Base-by-base conservation (phyloP, 37 sponge, comb jelly and placozoan genomes). In the Tethya wilhelma region DNA sequence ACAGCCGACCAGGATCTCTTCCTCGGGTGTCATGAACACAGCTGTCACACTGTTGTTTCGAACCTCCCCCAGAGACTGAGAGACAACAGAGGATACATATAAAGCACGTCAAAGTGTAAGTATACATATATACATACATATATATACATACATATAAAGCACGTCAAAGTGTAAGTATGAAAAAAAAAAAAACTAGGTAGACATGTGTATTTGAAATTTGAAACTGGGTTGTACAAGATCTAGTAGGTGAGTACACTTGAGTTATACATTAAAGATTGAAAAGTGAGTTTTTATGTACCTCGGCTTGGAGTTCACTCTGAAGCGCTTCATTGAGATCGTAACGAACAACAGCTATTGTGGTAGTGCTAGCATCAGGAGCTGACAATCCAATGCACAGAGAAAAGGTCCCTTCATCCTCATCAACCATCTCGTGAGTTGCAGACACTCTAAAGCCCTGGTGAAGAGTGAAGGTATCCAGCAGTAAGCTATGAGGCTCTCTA, bases 391-490 rank as follows among this genome's bases (percentile, higher is more conserved):
- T 70, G 70, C 85, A 76, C 30, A 77, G 59, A 14, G 55, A 56
- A 33, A 56, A 73, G 56, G 36, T 23, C 37, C 8, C 38, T 0
- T 42, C 8, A 28, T 62, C 77, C 43, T 76, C 39, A 12, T 38
- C n/a, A 28, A 38, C 70, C 63, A 26, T n/a, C 11, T 59, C 23
- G 29, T 77, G 60, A 22, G 67, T 43, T 1, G 70, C 70, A 2
- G 67, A 53, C 9, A 84, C 43, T n/a, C 70, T 38, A 0, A 58
- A 28, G 33, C 31, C 42, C 28, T 49, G 69, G 23, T 68, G 76
- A 0, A 84, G 78, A 25, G 57, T 37, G 58, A 60, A 77, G 25
- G 85, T 59, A 36, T 84, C 85, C 44, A 84, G 64, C 29, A 73
- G 66, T 20, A 74, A 30, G 36, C 59, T 59, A 2, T 40, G 22